Evolutionary conservation across 2,797 vertebrate species (phyloP).

Genomic region (Gymnodraco acuticeps): DNA sequence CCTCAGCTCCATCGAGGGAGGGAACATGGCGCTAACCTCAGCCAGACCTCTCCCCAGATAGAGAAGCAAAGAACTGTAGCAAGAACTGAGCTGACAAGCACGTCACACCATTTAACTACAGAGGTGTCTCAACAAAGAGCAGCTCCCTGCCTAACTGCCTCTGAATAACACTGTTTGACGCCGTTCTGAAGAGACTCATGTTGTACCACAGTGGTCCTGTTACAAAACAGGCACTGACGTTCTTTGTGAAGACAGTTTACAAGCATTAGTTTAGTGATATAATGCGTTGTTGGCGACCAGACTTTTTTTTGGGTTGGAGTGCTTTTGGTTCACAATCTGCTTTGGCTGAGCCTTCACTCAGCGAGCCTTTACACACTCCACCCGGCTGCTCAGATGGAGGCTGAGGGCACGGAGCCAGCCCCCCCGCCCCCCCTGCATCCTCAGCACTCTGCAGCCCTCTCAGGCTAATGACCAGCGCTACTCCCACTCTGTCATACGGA

Average conservation of each 20-base stretch:
- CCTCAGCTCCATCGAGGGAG: constrained; percentile 60
- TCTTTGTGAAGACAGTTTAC: constrained; percentile 6
- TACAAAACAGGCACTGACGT: constrained; percentile 42
- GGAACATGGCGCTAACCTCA: constrained; percentile 57
- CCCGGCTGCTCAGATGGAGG: constrained; percentile 47
- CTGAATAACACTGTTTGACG: constrained; percentile 70
- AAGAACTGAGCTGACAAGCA: constrained; percentile 64
- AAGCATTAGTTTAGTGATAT: constrained; percentile 11
- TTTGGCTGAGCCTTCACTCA: constrained; percentile 48
- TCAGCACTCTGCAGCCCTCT: constrained; percentile 59
- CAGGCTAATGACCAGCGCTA: constrained; percentile 60
- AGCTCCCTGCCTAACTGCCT: constrained; percentile 61
- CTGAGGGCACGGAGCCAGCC: constrained; percentile 52
- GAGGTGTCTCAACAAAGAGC: constrained; percentile 70
- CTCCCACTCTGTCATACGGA: constrained; percentile 54
- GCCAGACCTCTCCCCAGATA: constrained; percentile 61
- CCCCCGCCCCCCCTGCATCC: constrained; percentile 33
- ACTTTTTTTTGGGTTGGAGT: constrained; percentile 26
- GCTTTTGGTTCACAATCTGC: constrained; percentile 32
- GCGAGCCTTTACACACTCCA: constrained; percentile 41
- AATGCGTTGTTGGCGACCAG: constrained; percentile 41
- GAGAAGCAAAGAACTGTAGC: constrained; percentile 59
- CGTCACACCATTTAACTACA: constrained; percentile 68
- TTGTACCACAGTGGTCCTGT: constrained; percentile 23
- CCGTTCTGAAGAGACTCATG: constrained; percentile 47